A percentile compares a stretch with the other conserved stretches of the same genome.
Conservation (phyloP, 2,113 vertebrate species). For the Brachyhypopomus gauderio region DNA sequence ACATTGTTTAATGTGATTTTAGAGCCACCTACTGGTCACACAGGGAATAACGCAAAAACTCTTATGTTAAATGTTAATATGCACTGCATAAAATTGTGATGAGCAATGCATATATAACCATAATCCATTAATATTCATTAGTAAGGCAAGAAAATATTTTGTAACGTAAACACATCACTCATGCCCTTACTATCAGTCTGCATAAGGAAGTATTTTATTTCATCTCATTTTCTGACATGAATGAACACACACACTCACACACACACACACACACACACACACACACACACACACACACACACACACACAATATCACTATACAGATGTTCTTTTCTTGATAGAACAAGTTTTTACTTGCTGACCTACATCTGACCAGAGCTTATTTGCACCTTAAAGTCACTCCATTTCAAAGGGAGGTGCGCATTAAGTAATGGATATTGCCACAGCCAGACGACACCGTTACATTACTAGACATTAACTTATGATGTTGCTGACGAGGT, state of each 20-base stretch:
- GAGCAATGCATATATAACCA: background rate
- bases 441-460: background rate
- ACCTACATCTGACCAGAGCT: conserved; percentile 2
- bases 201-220: background rate
- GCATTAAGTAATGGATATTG: background rate
- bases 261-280: no score
- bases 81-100: no score
- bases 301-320: no score
- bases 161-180: background rate
- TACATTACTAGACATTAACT: background rate
- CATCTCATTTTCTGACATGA: background rate
- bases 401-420: background rate
- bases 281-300: no score
- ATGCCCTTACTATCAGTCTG: background rate
- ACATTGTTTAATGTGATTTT: background rate
- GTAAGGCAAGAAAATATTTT: background rate
- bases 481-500: background rate
- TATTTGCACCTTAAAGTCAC: background rate
- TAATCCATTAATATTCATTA: background rate
- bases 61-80: background rate
- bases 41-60: background rate
- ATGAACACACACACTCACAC: no score
- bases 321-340: no score
- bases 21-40: conserved; percentile 53
- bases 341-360: background rate